phyloP scores from a whole-genome alignment of 2,113 vertebrate species.

The Numida meleagris region DNA sequence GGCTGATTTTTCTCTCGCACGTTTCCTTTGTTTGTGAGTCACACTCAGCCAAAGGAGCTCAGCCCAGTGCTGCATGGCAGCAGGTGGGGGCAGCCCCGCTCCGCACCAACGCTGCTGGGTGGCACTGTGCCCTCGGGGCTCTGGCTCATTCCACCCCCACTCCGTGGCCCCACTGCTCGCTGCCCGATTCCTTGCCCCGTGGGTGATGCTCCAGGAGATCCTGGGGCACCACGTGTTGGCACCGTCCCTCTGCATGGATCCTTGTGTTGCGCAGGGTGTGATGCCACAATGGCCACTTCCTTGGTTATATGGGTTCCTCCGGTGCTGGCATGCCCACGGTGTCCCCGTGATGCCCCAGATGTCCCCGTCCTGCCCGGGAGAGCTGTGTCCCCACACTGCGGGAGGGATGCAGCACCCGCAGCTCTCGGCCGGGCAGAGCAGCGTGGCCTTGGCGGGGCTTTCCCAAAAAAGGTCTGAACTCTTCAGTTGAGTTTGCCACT shows the following conservation, averaged over 20 bases:
- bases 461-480: conserved; percentile 75
- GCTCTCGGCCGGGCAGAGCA: not conserved
- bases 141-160: not conserved
- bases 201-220: not conserved
- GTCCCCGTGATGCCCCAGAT: fast-evolving
- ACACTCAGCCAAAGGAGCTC: not conserved
- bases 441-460: conserved; percentile 34
- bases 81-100: not conserved
- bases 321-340: fast-evolving
- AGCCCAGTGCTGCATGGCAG: not conserved
- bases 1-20: not conserved
- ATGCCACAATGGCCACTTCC: fast-evolving
- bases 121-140: not conserved
- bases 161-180: not conserved
- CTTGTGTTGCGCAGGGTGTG: not conserved
- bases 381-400: not conserved
- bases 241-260: not conserved
- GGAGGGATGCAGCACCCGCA: not conserved
- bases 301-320: not conserved
- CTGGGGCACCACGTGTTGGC: fast-evolving
- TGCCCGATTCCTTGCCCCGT: not conserved
- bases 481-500: conserved; percentile 67
- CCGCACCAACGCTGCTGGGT: not conserved
- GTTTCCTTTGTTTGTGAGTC: conserved; percentile 15
- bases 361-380: fast-evolving